A percentile compares a stretch with the other conserved stretches of the same genome.
These are phyloP conservation scores for Sussaba pulchella DNA, from an alignment of 2,888 invertebrate genomes.

Conservation along the genomic window DNA sequence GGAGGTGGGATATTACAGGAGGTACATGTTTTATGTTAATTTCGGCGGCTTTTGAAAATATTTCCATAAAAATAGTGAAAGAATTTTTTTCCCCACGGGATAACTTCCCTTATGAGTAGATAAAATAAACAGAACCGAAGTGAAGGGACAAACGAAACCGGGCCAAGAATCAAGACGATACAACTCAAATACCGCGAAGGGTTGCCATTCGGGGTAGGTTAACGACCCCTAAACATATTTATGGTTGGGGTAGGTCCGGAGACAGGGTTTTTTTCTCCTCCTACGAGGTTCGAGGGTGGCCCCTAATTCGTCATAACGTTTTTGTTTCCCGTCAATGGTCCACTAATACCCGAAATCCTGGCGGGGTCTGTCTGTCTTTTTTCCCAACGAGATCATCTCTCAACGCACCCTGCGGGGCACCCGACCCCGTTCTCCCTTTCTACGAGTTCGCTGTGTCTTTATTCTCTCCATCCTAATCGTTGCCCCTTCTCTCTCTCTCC, in stretches of 20 bases:
- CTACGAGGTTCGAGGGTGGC: constrained; percentile 73
- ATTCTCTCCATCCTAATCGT: constrained; percentile 8
- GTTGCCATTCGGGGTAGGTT: constrained; percentile 70
- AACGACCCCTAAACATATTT: constrained; percentile 78
- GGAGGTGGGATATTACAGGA: too few relatives aligned
- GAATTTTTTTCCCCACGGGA: too few relatives aligned
- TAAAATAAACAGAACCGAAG: neutral
- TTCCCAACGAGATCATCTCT: constrained; percentile 26
- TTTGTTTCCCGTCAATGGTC: constrained; percentile 74
- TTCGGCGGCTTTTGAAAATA: too few relatives aligned
- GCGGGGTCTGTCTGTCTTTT: constrained; percentile 36
- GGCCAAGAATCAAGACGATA: constrained; percentile 56
- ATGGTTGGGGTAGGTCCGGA: constrained; percentile 79
- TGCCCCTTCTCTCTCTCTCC: neutral
- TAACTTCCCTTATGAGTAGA: too few relatives aligned
- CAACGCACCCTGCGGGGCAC: constrained; percentile 29
- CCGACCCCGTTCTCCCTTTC: constrained; percentile 50
- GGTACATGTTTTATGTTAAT: too few relatives aligned
- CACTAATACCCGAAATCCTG: constrained; percentile 73
- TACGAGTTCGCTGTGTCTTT: constrained; percentile 23
- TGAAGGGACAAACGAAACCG: neutral
- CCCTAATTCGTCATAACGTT: constrained; percentile 81
- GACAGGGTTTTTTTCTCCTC: constrained; percentile 69
- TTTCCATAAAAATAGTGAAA: too few relatives aligned
- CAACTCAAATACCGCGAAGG: constrained; percentile 64